Conservation (phyloP, 2,797 vertebrate genomes). For the Benthosema pterotum region DNA sequence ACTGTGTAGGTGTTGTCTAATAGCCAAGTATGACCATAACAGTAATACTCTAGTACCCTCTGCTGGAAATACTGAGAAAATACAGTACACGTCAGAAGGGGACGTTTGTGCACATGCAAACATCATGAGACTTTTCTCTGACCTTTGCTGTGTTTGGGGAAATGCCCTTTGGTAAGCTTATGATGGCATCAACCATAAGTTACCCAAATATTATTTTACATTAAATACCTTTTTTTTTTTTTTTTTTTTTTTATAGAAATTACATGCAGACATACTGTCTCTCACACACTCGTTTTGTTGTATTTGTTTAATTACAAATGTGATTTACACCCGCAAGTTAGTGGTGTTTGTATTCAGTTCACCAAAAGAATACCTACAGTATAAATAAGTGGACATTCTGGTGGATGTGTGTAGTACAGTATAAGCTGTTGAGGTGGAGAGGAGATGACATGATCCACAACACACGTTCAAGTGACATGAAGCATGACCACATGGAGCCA, state of each 20-base stretch:
- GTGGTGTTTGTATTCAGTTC: constrained; percentile 27
- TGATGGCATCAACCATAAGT: too few relatives aligned
- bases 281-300: background rate
- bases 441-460: constrained; percentile 20
- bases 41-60: too few relatives aligned
- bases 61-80: too few relatives aligned
- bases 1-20: too few relatives aligned
- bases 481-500: constrained; percentile 40
- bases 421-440: constrained; percentile 6
- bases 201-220: too few relatives aligned
- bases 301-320: constrained; percentile 63
- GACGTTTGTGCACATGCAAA: too few relatives aligned
- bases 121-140: too few relatives aligned
- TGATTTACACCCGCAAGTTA: constrained; percentile 56
- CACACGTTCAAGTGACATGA: constrained; percentile 44
- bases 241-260: background rate
- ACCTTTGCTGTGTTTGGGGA: too few relatives aligned
- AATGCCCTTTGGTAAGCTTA: too few relatives aligned
- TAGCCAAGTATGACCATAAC: too few relatives aligned
- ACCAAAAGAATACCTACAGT: constrained; percentile 7
- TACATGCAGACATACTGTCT: background rate
- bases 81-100: too few relatives aligned
- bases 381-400: constrained; percentile 30
- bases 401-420: background rate
- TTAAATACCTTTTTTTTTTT: background rate